Base-by-base conservation (phyloP, 2,113 vertebrate genomes). In the Poicephalus gulielmi region DNA sequence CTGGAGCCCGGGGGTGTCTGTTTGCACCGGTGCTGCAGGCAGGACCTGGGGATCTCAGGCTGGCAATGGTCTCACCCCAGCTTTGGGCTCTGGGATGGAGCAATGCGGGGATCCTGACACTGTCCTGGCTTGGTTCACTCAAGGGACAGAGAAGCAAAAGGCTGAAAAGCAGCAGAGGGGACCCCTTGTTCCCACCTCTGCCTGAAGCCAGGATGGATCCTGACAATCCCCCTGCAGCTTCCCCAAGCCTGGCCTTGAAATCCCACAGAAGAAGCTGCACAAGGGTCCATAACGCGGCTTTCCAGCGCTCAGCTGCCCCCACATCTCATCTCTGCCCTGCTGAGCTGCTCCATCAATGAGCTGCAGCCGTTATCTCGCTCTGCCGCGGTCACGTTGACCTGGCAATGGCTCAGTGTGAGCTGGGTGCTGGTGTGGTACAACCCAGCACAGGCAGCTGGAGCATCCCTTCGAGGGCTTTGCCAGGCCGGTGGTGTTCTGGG, bases 371-470 rank as follows among this genome's bases (percentile, higher is more conserved):
- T n/a, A 3, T 3, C 55, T 23, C 20, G 4, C 63, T 39, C 55
- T 13, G 31, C 28, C 0, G 0, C 4, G 76, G 43, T 22, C 39
- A 18, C 10, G 52, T 28, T 52, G 47, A 18, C 47, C 66, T 4
- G 47, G 60, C 2, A 1, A 6, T 1, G 30, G 12, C 46, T 47
- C 3, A 2, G 18, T 1, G 37, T 2, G 25, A 2, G 2, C 44
- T 7, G 47, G 46, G 14, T 43, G 30, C 12, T 7, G 20, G 31
- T 6, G 53, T 4, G 7, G 41, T 8, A 9, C 35, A 11, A 0
- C 30, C 39, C 41, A 18, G n/a, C 30, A 1, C 16, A 3, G 68
- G 44, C 10, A 30, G 30, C 11, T 4, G 59, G 18, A 22, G 47
- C 2, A 1, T 50, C 60, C 46, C 28, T 14, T 7, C 2, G 12